Evolutionary conservation across 2,888 invertebrate species (phyloP), one percentile per base, ranked within the genome.

Genomic region (Orthosia cruda): DNA sequence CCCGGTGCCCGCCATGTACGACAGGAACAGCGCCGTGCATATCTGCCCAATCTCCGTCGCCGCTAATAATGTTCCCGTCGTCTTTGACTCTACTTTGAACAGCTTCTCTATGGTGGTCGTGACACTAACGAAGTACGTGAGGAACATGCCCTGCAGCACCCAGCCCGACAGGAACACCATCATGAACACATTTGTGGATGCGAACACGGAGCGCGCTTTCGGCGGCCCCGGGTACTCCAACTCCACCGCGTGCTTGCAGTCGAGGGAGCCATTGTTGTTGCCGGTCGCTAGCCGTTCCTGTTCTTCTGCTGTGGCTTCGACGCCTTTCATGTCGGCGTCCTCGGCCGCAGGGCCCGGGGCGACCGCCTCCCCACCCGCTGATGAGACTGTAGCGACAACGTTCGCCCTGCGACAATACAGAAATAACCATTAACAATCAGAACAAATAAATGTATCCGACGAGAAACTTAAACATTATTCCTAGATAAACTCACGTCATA

Each of bases 31-130:
- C 71, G 99, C 98, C 61, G 99, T 99, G 83, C 98, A 98, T 89
- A 99, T 99, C 95, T 99, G 99, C 0, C 99, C 99, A 91, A 99
- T 98, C 95, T 99, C 99, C 26, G 99, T 99, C 83, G 99, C 99
- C 87, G 98, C 98, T 97, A 99, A 97, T 88, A 99, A 97, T 74
- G 98, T 97, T 0, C 99, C 99, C 0, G 99, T 99, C 58, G 98
- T 99, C 95, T 98, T 98, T 74, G 99, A 99, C 93, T 99, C 99
- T 80, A 99, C 98, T 96, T 98, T 98, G 94, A 99, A 99, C 78
- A 99, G 97, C 94, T 99, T 99, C 94, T 99, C 99, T 84, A 99
- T 98, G 50, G 99, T 99, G 74, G 99, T 99, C 90, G 99, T 98
- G 85, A 99, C 98, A 92, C 98, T 98, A 75, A 99, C 99, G 93